Evolutionary conservation across 1,140 invertebrate genomes (phyloP).

Genomic region (Chrysoperla carnea): DNA sequence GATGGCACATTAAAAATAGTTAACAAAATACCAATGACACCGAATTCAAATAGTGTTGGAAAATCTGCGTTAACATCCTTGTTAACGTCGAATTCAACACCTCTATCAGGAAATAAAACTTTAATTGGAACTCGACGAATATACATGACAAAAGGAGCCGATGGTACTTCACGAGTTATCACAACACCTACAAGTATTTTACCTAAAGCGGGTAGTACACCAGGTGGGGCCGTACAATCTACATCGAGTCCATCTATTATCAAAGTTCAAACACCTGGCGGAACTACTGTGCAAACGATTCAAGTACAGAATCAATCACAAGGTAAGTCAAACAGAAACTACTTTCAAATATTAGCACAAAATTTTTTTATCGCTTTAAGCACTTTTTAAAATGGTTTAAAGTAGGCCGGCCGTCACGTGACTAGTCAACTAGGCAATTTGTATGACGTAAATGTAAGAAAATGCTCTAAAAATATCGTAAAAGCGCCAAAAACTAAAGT

Average conservation of each 20-base stretch:
- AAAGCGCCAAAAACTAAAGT: too few relatives aligned
- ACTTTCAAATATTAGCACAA: too few relatives aligned
- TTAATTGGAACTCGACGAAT: slow-evolving; percentile 51
- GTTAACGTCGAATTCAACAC: slow-evolving; percentile 30
- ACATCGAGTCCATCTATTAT: slow-evolving; percentile 8
- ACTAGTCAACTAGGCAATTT: too few relatives aligned
- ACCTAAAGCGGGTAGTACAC: slow-evolving; percentile 21
- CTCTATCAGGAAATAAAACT: slow-evolving; percentile 40
- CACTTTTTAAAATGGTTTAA: too few relatives aligned
- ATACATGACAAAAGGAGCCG: slow-evolving; percentile 64
- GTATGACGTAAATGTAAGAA: too few relatives aligned
- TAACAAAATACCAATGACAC: slow-evolving; percentile 35
- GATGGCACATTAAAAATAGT: slow-evolving; percentile 41
- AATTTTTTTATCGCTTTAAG: too few relatives aligned
- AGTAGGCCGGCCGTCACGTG: too few relatives aligned
- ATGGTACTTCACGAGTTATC: slow-evolving; percentile 59
- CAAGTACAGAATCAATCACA: slow-evolving; percentile 10
- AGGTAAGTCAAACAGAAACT: slow-evolving; percentile 6
- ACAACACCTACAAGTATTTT: slow-evolving; percentile 34
- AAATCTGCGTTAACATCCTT: slow-evolving; percentile 52
- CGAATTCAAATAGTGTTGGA: slow-evolving; percentile 27
- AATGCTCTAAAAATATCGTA: too few relatives aligned
- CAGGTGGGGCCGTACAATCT: slow-evolving; percentile 11
- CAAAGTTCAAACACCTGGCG: slow-evolving; percentile 15
- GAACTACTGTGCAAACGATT: slow-evolving; percentile 9